Evolutionary conservation across 2,797 vertebrate species (phyloP).

Genomic region (Sphenopsis melanotis): DNA sequence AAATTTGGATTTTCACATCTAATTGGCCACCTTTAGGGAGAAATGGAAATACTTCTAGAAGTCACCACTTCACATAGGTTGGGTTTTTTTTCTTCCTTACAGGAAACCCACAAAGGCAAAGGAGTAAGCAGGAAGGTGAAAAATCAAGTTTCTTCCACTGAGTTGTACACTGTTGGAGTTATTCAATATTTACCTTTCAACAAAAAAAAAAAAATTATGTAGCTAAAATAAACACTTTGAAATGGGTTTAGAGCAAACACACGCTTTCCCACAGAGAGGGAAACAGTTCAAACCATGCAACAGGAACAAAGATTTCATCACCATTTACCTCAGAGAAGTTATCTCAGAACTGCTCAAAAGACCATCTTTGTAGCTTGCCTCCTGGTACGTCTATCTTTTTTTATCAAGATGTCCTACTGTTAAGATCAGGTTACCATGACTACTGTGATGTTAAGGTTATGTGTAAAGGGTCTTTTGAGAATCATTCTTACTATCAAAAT

Average conservation of each 20-base stretch:
- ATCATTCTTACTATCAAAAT: slow-evolving; percentile 23
- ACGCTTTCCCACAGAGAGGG: background rate
- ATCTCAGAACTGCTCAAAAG: background rate
- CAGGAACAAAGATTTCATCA: background rate
- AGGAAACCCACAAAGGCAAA: background rate
- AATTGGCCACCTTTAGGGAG: background rate
- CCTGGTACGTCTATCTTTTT: background rate
- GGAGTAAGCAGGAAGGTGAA: background rate
- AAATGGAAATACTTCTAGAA: background rate
- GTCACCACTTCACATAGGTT: fast-evolving
- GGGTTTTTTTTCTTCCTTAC: fast-evolving
- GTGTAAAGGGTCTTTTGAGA: background rate
- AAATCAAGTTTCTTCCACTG: background rate
- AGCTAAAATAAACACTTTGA: background rate
- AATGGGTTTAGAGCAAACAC: background rate
- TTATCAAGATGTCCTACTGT: background rate
- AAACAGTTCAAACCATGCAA: background rate
- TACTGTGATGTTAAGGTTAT: slow-evolving; percentile 8
- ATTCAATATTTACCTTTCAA: background rate
- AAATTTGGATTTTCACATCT: background rate
- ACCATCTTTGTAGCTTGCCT: background rate
- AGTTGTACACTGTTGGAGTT: background rate
- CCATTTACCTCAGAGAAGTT: slow-evolving; percentile 4
- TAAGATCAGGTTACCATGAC: slow-evolving; percentile 40
- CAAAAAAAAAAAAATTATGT: background rate